Base-by-base conservation (phyloP, 2,888 invertebrate species). In the Mactromeris polynyma region DNA sequence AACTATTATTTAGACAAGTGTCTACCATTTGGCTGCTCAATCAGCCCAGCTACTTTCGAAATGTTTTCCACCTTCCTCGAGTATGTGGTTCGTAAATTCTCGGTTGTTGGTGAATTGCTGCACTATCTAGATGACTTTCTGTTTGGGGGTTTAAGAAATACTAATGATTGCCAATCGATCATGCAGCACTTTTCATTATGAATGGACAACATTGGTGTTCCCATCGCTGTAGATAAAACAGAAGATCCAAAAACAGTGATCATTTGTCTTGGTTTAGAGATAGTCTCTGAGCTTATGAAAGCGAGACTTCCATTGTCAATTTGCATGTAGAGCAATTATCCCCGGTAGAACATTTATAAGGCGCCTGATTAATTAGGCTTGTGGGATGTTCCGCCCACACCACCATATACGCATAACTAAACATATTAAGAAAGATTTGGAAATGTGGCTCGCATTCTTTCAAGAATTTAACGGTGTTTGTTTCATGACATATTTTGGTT, bases 61-160 rank as follows among this genome's bases (percentile, higher is more conserved):
- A 21, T 9, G 11, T 83, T 69, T 83, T 31, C 64, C 17, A 83
- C 83, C n/a, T 83, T 69, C 40, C 69, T 83, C 9, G 83, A 83
- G 69, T 69, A 2, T 14, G 1, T 0, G 4, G 69, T 73, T 2
- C 31, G 31, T 7, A 26, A n/a, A 1, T 21, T 21, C 21, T 4
- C 40, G 17, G 42, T 17, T 4, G 73, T n/a, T 14, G 83, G 69
- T 2, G n/a, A 69, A 21, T 3, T 85, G n/a, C 19, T 83, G 17
- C 86, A 88, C 38, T 90, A 88, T 83, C 46, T 88, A 4, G 85
- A 88, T 88, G 90, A 85, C 84, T 84, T 90, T n/a, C 58, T 79
- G 11, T 42, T 87, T 78, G 81, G 81, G 9, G 86, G 88, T 0
- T 31, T 54, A 21, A 51, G 33, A 33, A 26, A 17, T 21, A 81